Evolutionary conservation across 2,113 vertebrate genomes (phyloP).

Genomic region (Microcebus murinus): DNA sequence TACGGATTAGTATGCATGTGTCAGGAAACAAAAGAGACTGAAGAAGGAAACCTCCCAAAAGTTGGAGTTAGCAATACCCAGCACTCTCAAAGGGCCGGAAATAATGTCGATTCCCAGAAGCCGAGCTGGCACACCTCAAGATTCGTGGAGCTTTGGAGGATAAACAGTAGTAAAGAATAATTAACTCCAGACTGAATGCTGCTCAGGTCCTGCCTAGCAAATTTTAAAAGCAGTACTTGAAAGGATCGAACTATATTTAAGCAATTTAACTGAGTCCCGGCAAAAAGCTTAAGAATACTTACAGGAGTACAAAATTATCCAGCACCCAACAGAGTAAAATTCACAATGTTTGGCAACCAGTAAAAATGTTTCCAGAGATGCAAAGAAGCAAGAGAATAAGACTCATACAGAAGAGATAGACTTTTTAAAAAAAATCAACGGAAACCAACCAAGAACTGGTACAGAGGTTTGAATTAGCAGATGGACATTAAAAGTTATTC

Average conservation of each 20-base stretch:
- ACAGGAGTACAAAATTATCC: neutral
- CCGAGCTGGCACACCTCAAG: neutral
- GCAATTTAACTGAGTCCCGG: neutral
- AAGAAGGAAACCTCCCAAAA: neutral
- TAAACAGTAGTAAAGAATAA: neutral
- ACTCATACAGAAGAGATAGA: neutral
- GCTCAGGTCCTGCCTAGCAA: neutral
- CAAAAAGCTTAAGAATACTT: neutral
- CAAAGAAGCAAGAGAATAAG: neutral
- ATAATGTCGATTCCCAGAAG: neutral
- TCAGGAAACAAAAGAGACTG: neutral
- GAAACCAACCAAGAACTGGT: neutral
- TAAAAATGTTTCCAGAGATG: neutral
- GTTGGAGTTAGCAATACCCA: neutral
- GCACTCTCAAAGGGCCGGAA: accelerated
- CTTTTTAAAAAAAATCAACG: neutral
- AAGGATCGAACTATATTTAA: neutral
- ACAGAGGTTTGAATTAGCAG: neutral
- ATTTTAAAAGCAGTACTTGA: neutral
- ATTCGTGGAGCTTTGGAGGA: neutral
- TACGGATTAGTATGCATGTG: neutral
- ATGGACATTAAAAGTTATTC: neutral
- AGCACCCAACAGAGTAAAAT: neutral
- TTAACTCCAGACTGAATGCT: neutral
- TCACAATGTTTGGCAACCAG: neutral